Conservation (phyloP, 2,113 vertebrate genomes). For the Phodopus roborovskii region DNA sequence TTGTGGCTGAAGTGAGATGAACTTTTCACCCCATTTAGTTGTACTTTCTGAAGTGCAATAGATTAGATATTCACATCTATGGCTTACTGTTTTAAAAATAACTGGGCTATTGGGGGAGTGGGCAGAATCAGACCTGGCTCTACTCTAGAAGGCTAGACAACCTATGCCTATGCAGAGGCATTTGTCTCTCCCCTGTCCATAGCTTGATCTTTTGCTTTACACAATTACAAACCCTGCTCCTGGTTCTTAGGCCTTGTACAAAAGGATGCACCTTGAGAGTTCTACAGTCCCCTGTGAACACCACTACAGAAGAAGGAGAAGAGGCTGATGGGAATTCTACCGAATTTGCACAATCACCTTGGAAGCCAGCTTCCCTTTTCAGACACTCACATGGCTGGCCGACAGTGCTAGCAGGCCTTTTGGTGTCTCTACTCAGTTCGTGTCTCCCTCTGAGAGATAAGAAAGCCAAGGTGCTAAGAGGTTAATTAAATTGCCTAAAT, state of each 20-base stretch:
- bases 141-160: not conserved
- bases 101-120: too few relatives aligned
- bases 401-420: not conserved
- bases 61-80: not conserved
- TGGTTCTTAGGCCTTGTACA: not conserved
- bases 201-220: not conserved
- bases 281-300: not conserved
- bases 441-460: not conserved
- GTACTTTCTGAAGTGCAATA: not conserved
- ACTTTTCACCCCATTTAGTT: not conserved
- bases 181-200: too few relatives aligned
- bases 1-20: not conserved
- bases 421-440: not conserved
- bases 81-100: not conserved
- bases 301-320: not conserved
- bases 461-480: not conserved
- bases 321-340: too few relatives aligned
- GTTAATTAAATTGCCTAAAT: not conserved
- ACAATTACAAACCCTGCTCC: too few relatives aligned
- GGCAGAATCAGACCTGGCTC: not conserved
- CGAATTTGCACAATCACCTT: not conserved
- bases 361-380: not conserved
- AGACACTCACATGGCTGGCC: not conserved
- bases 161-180: fast-evolving
- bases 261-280: not conserved